Evolutionary conservation across 64 coral and sea anemone species (phyloP).

Genomic region (Actinia tenebrosa): DNA sequence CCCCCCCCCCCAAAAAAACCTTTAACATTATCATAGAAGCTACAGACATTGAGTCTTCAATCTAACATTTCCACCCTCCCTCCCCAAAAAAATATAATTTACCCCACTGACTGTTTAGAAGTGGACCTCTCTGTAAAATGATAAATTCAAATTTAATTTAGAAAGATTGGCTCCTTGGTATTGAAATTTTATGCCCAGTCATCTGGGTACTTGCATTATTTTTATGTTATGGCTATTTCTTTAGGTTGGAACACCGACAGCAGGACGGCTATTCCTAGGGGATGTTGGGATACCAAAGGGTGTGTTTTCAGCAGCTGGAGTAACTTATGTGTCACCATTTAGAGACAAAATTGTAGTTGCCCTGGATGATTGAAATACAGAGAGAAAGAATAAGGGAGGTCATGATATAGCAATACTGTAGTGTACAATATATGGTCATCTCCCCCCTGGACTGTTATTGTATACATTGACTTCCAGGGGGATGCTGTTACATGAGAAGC

Average conservation of each 20-base stretch:
- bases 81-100: no score
- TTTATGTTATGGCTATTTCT: not conserved
- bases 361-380: not conserved
- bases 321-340: slow-evolving; percentile 62
- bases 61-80: no score
- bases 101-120: no score
- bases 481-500: not conserved
- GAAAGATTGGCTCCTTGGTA: no score
- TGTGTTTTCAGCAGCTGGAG: slow-evolving; percentile 44
- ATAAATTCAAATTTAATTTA: no score
- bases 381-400: not conserved
- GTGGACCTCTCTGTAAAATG: no score
- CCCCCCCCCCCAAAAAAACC: not conserved
- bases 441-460: not conserved
- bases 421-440: not conserved
- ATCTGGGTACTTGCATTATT: no score
- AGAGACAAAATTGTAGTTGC: slow-evolving; percentile 57
- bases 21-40: no score
- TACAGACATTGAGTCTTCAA: no score
- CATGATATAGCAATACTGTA: not conserved
- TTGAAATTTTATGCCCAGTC: no score
- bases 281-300: slow-evolving; percentile 71
- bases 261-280: slow-evolving; percentile 46
- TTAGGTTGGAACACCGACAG: slow-evolving; percentile 41
- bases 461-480: not conserved